Conservation (phyloP, 2,113 vertebrate species). For the Oriolus oriolus region DNA sequence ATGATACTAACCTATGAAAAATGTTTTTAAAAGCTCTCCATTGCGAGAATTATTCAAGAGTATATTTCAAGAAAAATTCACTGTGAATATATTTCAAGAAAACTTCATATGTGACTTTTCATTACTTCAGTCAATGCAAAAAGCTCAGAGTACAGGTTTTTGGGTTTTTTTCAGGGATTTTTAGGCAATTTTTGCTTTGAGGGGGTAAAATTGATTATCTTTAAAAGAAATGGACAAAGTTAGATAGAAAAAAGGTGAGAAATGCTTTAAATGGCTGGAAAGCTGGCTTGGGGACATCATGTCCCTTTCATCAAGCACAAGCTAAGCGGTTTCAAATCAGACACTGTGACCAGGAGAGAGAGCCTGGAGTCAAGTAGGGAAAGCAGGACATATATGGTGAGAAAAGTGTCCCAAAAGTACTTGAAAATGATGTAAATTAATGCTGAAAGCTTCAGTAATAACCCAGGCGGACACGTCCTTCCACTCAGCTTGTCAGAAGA, state of each 20-base stretch:
- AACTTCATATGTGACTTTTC: neutral
- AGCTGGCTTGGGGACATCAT: neutral
- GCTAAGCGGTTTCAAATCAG: neutral
- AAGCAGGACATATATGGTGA: neutral
- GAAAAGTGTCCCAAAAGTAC: conserved; percentile 2
- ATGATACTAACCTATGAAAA: neutral
- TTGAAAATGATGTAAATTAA: conserved; percentile 30
- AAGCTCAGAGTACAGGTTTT: neutral
- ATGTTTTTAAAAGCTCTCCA: neutral
- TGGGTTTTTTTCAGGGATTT: neutral
- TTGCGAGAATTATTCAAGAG: no score
- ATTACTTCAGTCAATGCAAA: neutral
- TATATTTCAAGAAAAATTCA: no score
- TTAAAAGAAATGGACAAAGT: neutral
- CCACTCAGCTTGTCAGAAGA: neutral
- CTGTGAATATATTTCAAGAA: no score
- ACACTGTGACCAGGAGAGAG: neutral
- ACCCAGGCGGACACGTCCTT: neutral
- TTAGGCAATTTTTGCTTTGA: neutral
- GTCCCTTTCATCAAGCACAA: neutral
- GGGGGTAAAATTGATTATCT: neutral
- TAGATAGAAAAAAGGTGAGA: neutral
- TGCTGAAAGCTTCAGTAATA: conserved; percentile 16
- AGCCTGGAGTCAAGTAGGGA: neutral
- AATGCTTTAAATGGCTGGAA: neutral